A percentile compares a stretch with the other conserved stretches of the same genome.
Evolutionary conservation across 2,113 vertebrate genomes (phyloP).

Genomic region (Oncorhynchus gorbuscha): DNA sequence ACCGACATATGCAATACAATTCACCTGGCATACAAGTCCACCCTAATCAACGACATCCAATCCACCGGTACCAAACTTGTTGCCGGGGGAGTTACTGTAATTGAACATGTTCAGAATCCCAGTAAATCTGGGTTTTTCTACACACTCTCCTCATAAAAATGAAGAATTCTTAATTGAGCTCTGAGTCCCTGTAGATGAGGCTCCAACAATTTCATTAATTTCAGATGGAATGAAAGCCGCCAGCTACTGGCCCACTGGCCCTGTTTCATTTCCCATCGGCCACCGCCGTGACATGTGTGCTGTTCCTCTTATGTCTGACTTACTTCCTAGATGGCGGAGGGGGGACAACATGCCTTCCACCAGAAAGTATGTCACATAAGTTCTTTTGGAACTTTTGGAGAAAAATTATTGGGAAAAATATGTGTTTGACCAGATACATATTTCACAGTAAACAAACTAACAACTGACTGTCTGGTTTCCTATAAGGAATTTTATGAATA

Average conservation of each 20-base stretch:
- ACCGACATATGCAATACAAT: background rate
- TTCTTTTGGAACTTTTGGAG: constrained; percentile 22
- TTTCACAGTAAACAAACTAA: no score
- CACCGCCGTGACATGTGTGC: constrained; percentile 55
- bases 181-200: constrained; percentile 69
- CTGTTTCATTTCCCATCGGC: constrained; percentile 70
- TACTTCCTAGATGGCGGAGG: constrained; percentile 53
- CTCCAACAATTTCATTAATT: constrained; percentile 75
- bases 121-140: constrained; percentile 43
- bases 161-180: constrained; percentile 76
- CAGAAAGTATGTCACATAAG: constrained; percentile 70
- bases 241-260: constrained; percentile 77
- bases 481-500: no score
- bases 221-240: constrained; percentile 74
- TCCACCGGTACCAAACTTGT: constrained; percentile 41
- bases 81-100: constrained; percentile 50
- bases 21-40: background rate
- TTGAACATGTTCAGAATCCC: constrained; percentile 59
- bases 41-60: constrained; percentile 47
- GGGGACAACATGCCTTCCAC: constrained; percentile 34
- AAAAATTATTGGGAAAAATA: no score
- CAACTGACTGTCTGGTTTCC: no score
- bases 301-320: constrained; percentile 81
- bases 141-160: constrained; percentile 57
- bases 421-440: no score